Conservation (phyloP, 1,140 invertebrate genomes). For the Gonatopus flavifemur region DNA sequence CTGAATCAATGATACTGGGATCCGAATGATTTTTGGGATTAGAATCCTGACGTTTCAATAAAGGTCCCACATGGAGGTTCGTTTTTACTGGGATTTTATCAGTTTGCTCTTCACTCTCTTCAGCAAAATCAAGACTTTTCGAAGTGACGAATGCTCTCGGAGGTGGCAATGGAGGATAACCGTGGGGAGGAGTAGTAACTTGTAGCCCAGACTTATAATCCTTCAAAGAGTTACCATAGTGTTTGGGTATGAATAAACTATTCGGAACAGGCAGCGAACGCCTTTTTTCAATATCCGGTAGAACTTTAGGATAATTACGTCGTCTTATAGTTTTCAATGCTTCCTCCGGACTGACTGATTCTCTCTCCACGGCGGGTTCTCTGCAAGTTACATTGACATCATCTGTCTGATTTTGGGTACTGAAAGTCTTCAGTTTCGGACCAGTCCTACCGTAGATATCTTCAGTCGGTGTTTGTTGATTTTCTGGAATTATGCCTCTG, state of each 20-base stretch:
- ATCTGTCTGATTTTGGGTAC: conserved; percentile 42
- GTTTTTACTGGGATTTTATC: conserved; percentile 43
- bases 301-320: conserved; percentile 79
- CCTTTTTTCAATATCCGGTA: conserved; percentile 66
- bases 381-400: conserved; percentile 76
- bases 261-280: conserved; percentile 48
- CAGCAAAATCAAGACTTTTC: conserved; percentile 33
- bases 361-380: conserved; percentile 33
- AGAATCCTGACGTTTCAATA: conserved; percentile 37
- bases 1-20: conserved; percentile 37
- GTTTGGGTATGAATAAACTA: conserved; percentile 31
- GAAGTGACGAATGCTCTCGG: conserved; percentile 43
- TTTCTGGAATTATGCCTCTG: too few species aligned
- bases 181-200: background rate
- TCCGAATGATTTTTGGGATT: conserved; percentile 32
- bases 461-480: conserved; percentile 24
- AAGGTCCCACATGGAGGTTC: conserved; percentile 48
- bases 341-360: conserved; percentile 66
- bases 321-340: conserved; percentile 72
- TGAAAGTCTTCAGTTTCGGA: conserved; percentile 51
- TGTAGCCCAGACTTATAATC: conserved; percentile 30
- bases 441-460: conserved; percentile 41
- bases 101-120: conserved; percentile 30
- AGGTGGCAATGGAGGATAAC: conserved; percentile 45
- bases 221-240: conserved; percentile 29